Conservation (phyloP, 2,113 vertebrate genomes). For the Mesembrinibis cayennensis region DNA sequence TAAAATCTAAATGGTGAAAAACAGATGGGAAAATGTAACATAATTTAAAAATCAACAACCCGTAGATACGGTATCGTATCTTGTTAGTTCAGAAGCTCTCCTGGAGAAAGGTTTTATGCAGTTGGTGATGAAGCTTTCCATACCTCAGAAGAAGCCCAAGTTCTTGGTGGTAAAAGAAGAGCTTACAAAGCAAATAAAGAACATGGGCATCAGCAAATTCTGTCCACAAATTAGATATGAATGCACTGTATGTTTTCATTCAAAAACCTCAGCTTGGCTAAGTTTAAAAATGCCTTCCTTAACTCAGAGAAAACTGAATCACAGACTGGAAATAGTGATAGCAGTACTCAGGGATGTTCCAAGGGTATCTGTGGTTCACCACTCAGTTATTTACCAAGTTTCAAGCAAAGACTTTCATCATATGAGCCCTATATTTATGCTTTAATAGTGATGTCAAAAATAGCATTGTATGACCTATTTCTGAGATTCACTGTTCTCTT, state of each 20-base stretch:
- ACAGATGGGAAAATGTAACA: background rate
- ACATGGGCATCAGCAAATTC: conserved; percentile 68
- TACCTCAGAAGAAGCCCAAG: conserved; percentile 17
- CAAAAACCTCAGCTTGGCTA: conserved; percentile 64
- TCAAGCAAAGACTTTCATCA: conserved; percentile 38
- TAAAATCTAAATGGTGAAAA: background rate
- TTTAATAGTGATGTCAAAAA: conserved; percentile 25
- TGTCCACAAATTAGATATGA: conserved; percentile 74
- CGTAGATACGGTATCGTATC: background rate
- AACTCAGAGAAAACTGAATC: conserved; percentile 59
- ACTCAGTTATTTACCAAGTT: conserved; percentile 38
- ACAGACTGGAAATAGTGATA: conserved; percentile 74
- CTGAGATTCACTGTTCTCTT: background rate
- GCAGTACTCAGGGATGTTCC: conserved; percentile 51
- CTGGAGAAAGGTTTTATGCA: conserved; percentile 17
- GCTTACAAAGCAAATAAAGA: conserved; percentile 74
- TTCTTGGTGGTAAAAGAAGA: conserved; percentile 54
- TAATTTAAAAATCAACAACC: background rate
- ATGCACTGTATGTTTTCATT: conserved; percentile 55
- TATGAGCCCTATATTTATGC: conserved; percentile 1
- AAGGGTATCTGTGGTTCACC: conserved; percentile 64
- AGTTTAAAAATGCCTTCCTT: conserved; percentile 50
- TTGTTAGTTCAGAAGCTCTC: background rate
- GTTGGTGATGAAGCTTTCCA: conserved; percentile 38
- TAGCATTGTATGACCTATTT: background rate